Conservation (phyloP, 2,797 vertebrate species). For the Coranthus polyacanthus region DNA sequence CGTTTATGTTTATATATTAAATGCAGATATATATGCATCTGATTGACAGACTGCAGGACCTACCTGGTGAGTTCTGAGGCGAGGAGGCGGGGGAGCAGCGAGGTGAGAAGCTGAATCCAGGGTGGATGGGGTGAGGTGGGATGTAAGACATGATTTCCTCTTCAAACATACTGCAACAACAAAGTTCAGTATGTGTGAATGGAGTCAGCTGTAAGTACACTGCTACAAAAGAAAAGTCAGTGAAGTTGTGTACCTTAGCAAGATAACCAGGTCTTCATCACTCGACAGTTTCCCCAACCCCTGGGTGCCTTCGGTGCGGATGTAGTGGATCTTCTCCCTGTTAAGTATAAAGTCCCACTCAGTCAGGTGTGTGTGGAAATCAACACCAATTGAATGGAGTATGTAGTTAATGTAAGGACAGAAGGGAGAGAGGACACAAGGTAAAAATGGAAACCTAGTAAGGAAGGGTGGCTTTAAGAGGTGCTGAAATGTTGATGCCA, state of each 20-base stretch:
- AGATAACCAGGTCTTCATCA: constrained; percentile 97
- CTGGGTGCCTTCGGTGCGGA: constrained; percentile 94
- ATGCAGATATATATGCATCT: too few species aligned
- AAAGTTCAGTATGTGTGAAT: background rate
- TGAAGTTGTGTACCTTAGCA: constrained; percentile 88
- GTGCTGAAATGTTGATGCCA: too few species aligned
- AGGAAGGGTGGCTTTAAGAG: too few species aligned
- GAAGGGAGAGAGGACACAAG: too few species aligned
- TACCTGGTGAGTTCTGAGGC: constrained; percentile 97
- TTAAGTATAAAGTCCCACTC: background rate
- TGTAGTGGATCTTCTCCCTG: constrained; percentile 99
- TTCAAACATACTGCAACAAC: constrained; percentile 91
- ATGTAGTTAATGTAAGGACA: too few species aligned
- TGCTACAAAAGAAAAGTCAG: background rate
- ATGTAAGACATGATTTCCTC: constrained; percentile 97
- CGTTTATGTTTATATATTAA: too few species aligned
- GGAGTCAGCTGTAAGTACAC: background rate
- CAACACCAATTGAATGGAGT: too few species aligned
- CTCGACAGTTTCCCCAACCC: constrained; percentile 96
- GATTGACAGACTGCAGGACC: constrained; percentile 30
- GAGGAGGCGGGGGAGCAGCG: constrained; percentile 97
- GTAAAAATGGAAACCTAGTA: too few species aligned
- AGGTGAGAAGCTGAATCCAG: constrained; percentile 94
- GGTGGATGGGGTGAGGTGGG: constrained; percentile 91
- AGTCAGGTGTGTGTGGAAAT: background rate